These are phyloP conservation scores for Podargus strigoides DNA, from an alignment of 2,797 vertebrate species.

Conservation along the genomic window DNA sequence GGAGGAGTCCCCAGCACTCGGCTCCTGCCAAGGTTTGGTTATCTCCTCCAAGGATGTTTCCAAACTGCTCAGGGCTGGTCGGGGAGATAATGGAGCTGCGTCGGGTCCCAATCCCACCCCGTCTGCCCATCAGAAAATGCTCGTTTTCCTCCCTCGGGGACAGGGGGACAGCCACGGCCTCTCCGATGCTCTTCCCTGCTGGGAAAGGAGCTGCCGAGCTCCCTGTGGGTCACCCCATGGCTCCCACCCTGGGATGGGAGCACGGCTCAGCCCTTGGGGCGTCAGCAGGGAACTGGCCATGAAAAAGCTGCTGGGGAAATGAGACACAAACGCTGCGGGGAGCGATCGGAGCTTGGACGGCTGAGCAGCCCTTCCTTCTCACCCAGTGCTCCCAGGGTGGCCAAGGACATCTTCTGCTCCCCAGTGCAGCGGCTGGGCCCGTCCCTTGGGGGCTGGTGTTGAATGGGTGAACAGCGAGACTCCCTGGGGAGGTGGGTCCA, in stretches of 20 bases:
- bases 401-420: rapidly evolving
- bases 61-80: background rate
- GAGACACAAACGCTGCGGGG: background rate
- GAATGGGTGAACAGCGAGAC: background rate
- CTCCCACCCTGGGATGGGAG: rapidly evolving
- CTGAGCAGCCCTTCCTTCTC: background rate
- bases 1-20: background rate
- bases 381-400: background rate
- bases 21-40: background rate
- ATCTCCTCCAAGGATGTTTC: constrained; percentile 31
- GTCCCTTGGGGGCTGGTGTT: rapidly evolving
- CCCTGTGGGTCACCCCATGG: background rate
- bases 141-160: rapidly evolving
- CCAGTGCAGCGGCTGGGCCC: rapidly evolving
- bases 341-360: rapidly evolving
- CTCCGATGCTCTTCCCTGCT: background rate
- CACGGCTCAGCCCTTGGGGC: background rate
- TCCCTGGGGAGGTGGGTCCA: background rate
- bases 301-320: background rate
- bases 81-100: background rate
- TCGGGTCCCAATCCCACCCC: background rate
- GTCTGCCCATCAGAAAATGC: background rate
- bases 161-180: rapidly evolving
- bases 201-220: background rate
- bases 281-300: background rate